These are phyloP conservation scores for Cyclura pinguis DNA, from an alignment of 2,797 vertebrate genomes.

Conservation along the genomic window DNA sequence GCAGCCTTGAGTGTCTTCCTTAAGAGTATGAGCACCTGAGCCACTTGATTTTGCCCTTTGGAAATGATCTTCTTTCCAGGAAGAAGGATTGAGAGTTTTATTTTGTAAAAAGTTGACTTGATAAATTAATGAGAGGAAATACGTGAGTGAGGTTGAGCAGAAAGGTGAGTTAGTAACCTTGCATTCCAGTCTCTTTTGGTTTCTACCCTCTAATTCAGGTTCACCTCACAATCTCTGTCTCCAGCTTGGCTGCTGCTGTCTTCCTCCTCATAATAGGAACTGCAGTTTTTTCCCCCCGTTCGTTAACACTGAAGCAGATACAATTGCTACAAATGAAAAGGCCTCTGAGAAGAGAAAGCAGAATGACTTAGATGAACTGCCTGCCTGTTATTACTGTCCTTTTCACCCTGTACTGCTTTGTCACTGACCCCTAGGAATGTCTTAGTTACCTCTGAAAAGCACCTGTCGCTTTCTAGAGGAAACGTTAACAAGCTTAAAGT, in stretches of 20 bases:
- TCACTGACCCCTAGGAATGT: slow-evolving; percentile 52
- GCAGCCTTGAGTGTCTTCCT: neutral
- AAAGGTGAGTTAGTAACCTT: slow-evolving; percentile 37
- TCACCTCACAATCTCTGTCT: neutral
- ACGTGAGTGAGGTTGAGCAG: neutral
- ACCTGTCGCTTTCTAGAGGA: slow-evolving; percentile 42
- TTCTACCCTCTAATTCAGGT: slow-evolving; percentile 37
- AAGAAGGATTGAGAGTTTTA: neutral
- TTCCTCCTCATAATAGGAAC: neutral
- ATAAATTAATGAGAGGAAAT: neutral
- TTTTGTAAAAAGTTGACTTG: neutral
- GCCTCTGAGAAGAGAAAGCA: slow-evolving; percentile 23
- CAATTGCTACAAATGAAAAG: slow-evolving; percentile 30
- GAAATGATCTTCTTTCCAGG: neutral
- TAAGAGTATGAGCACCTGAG: neutral
- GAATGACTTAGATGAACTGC: slow-evolving; percentile 58
- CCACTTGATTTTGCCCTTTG: neutral
- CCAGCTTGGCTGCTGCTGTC: neutral
- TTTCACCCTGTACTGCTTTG: slow-evolving; percentile 32
- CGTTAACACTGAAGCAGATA: neutral
- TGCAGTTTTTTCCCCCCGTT: neutral
- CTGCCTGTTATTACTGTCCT: slow-evolving; percentile 36
- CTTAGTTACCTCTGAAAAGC: slow-evolving; percentile 63
- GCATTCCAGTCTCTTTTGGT: neutral
- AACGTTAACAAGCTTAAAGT: slow-evolving; percentile 54